Percentiles rank a stretch among this genome's conserved stretches.
Evolutionary conservation across 2,113 vertebrate genomes (phyloP).

Genomic region (Scophthalmus maximus): DNA sequence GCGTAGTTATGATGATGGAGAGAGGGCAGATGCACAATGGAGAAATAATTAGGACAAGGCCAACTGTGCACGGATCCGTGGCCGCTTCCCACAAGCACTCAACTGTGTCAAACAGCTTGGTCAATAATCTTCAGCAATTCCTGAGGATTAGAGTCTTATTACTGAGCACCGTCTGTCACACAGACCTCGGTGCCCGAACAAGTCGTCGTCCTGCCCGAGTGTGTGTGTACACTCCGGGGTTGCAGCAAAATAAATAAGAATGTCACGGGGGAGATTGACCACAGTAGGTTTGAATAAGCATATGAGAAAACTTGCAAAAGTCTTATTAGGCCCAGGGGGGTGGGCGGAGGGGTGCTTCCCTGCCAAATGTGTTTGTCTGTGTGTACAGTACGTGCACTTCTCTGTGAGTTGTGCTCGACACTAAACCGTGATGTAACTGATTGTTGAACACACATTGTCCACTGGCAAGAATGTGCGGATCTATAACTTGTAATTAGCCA

Average conservation of each 20-base stretch:
- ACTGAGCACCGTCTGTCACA: constrained; percentile 78
- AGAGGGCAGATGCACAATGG: constrained; percentile 51
- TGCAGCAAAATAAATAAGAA: constrained; percentile 24
- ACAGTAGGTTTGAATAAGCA: constrained; percentile 6
- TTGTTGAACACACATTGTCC: constrained; percentile 31
- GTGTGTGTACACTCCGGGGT: constrained; percentile 38
- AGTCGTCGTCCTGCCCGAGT: constrained; percentile 53
- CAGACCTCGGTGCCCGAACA: constrained; percentile 60
- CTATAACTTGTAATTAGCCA: constrained; percentile 40
- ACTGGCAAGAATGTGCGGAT: constrained; percentile 3
- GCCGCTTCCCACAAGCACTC: constrained; percentile 68
- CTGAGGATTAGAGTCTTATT: constrained; percentile 82
- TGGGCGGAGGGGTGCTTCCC: too few species aligned
- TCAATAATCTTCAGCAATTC: constrained; percentile 83
- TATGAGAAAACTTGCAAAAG: too few species aligned
- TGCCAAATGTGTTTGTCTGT: not conserved
- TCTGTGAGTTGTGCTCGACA: constrained; percentile 17
- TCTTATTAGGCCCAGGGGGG: too few species aligned
- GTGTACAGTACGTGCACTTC: not conserved
- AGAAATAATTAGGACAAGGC: constrained; percentile 75
- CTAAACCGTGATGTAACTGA: constrained; percentile 31
- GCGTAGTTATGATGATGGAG: constrained; percentile 40
- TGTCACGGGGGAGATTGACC: constrained; percentile 6
- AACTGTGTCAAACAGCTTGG: constrained; percentile 81
- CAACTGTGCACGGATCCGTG: constrained; percentile 60